Base-by-base conservation (phyloP, 2,797 vertebrate species). In the Amphiprion clarkii region DNA sequence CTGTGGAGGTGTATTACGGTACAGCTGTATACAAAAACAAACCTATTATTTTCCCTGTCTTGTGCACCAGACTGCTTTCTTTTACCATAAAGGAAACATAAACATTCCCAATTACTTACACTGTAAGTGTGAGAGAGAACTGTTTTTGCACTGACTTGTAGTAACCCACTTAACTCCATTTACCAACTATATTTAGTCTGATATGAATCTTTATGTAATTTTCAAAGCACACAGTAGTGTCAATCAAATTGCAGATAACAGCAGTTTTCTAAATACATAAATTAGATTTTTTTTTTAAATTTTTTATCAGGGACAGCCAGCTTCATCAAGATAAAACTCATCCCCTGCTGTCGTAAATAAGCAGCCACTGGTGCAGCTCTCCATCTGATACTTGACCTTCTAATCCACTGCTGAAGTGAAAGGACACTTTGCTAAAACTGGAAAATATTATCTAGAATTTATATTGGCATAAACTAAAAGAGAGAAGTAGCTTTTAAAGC, bases 1-100 rank as follows among this genome's bases (percentile, higher is more conserved):
- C 21, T 86, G 82, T 65, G 85, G 82, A 85, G 89, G 81, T 83
- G 85, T 83, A 59, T 80, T 78, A 67, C 75, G 63, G 53, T 58
- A 57, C 75, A 80, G 71, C 71, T 63, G 72, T 56, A 71, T 40
- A 80, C 79, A 82, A 75, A 88, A 77, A 77, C 72, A 78, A 64
- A 73, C 58, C 75, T 55, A 42, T 75, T 79, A 57, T 85, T 85
- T 31, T 56, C 27, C 39, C 64, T 19, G 40, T 64, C 68, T 75
- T 61, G 36, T 66, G 53, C 44, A 17, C 40, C 55, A 55, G 39
- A 29, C 54, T 42, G 5, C 29, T 65, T 21, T 61, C 59, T 74
- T 73, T 57, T 16, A 52, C 29, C 65, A 31, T 19, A 60, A 40
- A 36, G 19, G 12, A 6, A 54, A 42, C 25, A 65, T 49, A 55